Evolutionary conservation across 2,888 invertebrate species (phyloP).

Genomic region (Tetranychus piercei): DNA sequence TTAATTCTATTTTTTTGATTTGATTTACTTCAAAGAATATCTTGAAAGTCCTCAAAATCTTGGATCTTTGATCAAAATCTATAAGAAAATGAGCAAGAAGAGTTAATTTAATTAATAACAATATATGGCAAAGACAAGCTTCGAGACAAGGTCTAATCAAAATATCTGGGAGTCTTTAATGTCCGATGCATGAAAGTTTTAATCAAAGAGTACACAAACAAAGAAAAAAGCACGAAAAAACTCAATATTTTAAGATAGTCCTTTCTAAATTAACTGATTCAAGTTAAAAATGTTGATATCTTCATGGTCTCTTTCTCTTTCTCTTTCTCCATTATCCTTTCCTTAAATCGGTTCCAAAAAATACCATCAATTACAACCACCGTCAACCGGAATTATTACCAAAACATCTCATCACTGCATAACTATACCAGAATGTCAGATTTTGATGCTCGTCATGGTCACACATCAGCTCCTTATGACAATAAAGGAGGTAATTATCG

Average conservation of each 20-base stretch:
- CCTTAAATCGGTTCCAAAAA: neutral
- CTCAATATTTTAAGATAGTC: neutral
- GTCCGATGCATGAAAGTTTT: neutral
- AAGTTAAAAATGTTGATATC: neutral
- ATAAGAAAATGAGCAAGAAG: neutral
- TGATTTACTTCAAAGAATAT: too few species aligned
- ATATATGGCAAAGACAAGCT: neutral
- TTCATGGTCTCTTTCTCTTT: neutral
- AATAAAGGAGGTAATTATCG: neutral
- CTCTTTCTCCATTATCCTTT: slow-evolving; percentile 7
- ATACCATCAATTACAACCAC: neutral
- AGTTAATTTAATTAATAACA: neutral
- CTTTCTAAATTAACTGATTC: neutral
- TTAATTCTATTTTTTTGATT: neutral
- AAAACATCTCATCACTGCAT: neutral
- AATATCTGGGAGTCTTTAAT: neutral
- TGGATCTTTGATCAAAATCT: neutral
- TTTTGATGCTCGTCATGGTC: slow-evolving; percentile 7
- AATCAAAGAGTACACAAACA: neutral
- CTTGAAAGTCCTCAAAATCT: too few species aligned
- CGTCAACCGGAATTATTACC: neutral
- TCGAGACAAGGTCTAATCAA: neutral
- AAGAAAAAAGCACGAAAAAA: neutral
- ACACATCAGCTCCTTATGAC: neutral
- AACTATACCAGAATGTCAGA: neutral